Conservation (phyloP, 2,888 invertebrate genomes). For the Myathropa florea region DNA sequence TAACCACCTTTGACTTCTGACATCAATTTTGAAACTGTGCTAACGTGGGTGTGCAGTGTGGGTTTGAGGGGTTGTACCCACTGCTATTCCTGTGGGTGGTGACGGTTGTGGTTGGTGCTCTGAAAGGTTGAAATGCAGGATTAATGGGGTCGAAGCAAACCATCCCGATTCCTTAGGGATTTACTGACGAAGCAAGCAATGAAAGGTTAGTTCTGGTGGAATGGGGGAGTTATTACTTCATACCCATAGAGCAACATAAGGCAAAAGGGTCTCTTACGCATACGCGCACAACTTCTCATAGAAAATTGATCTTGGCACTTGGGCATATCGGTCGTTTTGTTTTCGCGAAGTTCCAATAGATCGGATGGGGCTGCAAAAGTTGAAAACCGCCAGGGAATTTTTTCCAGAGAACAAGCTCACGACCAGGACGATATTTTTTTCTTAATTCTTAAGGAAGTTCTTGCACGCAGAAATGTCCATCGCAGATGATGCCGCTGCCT, state of each 20-base stretch:
- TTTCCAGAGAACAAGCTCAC: too few species aligned
- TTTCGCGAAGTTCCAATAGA: too few species aligned
- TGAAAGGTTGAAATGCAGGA: conserved; percentile 20
- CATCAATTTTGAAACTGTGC: conserved; percentile 35
- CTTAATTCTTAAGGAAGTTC: too few species aligned
- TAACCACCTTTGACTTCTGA: conserved; percentile 19
- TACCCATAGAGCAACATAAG: not conserved
- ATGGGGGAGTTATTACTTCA: not conserved
- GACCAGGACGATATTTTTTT: too few species aligned
- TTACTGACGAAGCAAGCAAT: not conserved
- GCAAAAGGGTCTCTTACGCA: too few species aligned
- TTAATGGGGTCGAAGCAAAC: conserved; percentile 9
- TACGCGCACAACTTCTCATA: not conserved
- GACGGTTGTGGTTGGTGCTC: not conserved
- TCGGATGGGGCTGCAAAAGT: not conserved
- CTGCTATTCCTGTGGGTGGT: not conserved
- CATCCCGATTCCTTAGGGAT: not conserved
- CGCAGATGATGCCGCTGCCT: not conserved
- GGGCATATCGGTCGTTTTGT: too few species aligned
- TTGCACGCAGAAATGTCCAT: too few species aligned
- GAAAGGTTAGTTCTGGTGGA: not conserved
- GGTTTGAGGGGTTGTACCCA: too few species aligned
- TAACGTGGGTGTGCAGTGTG: conserved; percentile 2
- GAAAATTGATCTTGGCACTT: too few species aligned
- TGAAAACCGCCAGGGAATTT: not conserved